Conservation (phyloP, 2,797 vertebrate species). For the Coccyzus lansbergi region DNA sequence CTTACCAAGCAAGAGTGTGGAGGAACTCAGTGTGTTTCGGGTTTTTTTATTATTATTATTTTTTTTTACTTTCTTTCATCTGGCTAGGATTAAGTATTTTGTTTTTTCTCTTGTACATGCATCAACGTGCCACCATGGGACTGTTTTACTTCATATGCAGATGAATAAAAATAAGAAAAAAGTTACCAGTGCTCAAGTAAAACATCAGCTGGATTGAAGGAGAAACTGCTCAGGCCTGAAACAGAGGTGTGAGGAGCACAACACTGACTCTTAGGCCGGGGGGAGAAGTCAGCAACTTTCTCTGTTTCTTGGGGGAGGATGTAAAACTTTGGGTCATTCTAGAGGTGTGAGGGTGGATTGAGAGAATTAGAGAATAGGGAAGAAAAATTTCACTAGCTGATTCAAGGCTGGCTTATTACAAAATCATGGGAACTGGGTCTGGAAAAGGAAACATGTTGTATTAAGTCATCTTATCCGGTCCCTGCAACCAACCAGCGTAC, state of each 20-base stretch:
- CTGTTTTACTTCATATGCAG: constrained; percentile 29
- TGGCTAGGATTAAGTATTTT: constrained; percentile 56
- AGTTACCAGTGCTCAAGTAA: not conserved
- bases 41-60: too few species aligned
- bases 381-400: constrained; percentile 6
- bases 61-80: constrained; percentile 31
- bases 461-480: constrained; percentile 44
- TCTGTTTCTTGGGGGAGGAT: not conserved
- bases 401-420: constrained; percentile 21
- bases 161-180: constrained; percentile 6
- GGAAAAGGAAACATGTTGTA: constrained; percentile 30
- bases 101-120: constrained; percentile 46
- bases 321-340: not conserved
- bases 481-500: not conserved
- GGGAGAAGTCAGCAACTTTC: not conserved
- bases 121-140: constrained; percentile 30
- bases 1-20: constrained; percentile 11
- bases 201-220: constrained; percentile 2
- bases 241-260: not conserved
- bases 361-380: not conserved
- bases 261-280: not conserved
- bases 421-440: constrained; percentile 24
- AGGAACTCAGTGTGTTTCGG: constrained; percentile 1
- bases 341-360: not conserved
- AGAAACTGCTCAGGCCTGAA: constrained; percentile 8